Conservation (phyloP, 1,140 invertebrate genomes). For the Pissodes strobi region DNA sequence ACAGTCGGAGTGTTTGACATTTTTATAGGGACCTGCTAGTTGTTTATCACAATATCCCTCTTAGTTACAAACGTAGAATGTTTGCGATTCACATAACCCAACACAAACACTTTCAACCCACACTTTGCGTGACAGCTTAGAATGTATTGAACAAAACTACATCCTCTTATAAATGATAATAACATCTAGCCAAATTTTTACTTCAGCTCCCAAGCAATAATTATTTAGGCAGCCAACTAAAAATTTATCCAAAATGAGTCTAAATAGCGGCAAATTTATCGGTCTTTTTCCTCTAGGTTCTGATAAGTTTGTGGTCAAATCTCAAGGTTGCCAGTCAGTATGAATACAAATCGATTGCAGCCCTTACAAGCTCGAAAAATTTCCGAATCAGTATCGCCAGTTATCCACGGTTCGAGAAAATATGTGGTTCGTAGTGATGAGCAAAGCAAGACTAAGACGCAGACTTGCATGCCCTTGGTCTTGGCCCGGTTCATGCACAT, state of each 20-base stretch:
- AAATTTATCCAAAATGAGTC: slow-evolving; percentile 48
- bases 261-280: slow-evolving; percentile 52
- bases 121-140: too few species aligned
- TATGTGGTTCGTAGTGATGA: too few species aligned
- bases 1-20: too few species aligned
- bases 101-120: slow-evolving; percentile 48
- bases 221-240: slow-evolving; percentile 43
- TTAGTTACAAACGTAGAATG: slow-evolving; percentile 27
- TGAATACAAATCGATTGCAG: slow-evolving; percentile 22
- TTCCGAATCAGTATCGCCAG: slow-evolving; percentile 12
- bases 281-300: slow-evolving; percentile 24
- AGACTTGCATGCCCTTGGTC: too few species aligned
- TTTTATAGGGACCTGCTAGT: slow-evolving; percentile 37
- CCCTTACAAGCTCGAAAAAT: slow-evolving; percentile 18
- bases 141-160: slow-evolving; percentile 6
- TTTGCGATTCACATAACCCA: slow-evolving; percentile 13
- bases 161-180: slow-evolving; percentile 11
- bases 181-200: too few species aligned
- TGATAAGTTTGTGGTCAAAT: slow-evolving; percentile 44
- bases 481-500: too few species aligned
- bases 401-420: slow-evolving; percentile 25
- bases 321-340: slow-evolving; percentile 37
- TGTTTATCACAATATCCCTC: slow-evolving; percentile 52
- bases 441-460: too few species aligned
- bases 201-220: slow-evolving; percentile 31